phyloP scores from a whole-genome alignment of 2,797 vertebrate genomes.

The Cryptoblepharus egeriae region DNA sequence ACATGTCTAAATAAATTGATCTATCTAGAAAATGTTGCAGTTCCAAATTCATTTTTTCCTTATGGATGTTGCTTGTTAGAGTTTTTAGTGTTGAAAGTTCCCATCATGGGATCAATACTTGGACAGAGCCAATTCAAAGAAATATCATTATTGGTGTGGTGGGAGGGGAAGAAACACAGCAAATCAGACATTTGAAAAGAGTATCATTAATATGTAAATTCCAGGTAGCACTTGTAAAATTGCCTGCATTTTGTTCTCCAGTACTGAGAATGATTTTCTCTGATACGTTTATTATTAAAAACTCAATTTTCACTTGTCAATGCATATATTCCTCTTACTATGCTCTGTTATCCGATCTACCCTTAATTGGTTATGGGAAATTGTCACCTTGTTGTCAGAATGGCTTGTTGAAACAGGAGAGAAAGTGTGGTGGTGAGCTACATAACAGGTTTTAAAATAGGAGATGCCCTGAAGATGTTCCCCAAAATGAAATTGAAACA shows the following conservation, averaged over 20 bases:
- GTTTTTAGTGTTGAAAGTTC: background rate
- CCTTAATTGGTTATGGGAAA: conserved; percentile 30
- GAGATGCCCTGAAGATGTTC: background rate
- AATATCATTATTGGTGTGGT: conserved; percentile 23
- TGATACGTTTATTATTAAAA: conserved; percentile 41
- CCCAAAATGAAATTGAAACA: background rate
- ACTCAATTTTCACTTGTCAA: conserved; percentile 35
- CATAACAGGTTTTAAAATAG: background rate
- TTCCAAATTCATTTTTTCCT: background rate
- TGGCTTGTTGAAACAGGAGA: conserved; percentile 11
- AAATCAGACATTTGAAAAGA: conserved; percentile 31
- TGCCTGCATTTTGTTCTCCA: conserved; percentile 20
- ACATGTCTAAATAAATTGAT: too few relatives aligned
- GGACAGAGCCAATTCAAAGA: conserved; percentile 43
- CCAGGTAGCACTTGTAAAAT: conserved; percentile 23
- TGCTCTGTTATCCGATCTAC: conserved; percentile 20
- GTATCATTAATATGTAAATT: conserved; percentile 21
- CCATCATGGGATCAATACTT: conserved; percentile 50
- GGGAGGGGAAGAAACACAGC: conserved; percentile 29
- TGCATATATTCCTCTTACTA: conserved; percentile 17
- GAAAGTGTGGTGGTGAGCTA: background rate
- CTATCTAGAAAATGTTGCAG: too few relatives aligned
- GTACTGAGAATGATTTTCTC: conserved; percentile 26
- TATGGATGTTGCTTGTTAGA: conserved; percentile 2
- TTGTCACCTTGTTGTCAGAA: conserved; percentile 25